Evolutionary conservation across 2,113 vertebrate species (phyloP).

Genomic region (Neotragus moschatus): DNA sequence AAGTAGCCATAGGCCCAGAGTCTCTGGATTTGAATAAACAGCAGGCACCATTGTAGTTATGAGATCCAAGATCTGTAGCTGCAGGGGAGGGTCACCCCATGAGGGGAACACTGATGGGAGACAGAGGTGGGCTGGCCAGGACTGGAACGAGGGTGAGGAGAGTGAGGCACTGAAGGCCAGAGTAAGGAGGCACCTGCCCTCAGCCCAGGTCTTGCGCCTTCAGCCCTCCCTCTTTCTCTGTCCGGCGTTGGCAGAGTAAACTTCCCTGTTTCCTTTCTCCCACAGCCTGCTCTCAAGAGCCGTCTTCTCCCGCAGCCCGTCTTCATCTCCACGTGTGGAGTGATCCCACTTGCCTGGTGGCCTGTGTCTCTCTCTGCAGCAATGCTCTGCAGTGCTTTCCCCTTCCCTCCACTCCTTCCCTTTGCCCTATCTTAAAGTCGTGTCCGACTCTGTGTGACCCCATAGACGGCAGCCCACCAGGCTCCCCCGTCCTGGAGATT

Average conservation of each 20-base stretch:
- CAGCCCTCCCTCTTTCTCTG: too few relatives aligned
- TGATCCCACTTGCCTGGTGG: not conserved
- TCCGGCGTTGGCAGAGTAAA: not conserved
- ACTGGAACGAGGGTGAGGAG: not conserved
- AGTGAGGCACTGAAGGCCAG: not conserved
- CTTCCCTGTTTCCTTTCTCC: not conserved
- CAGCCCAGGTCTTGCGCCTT: not conserved
- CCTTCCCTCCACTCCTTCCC: not conserved
- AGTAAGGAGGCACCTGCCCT: not conserved
- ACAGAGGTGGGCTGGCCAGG: not conserved
- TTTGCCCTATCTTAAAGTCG: not conserved
- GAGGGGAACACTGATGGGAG: not conserved
- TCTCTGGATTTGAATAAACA: not conserved
- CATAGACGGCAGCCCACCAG: too few relatives aligned
- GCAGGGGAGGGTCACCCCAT: not conserved
- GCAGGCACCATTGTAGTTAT: not conserved
- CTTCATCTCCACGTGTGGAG: not conserved
- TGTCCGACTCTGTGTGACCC: too few relatives aligned
- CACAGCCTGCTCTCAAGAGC: not conserved
- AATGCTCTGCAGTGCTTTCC: not conserved
- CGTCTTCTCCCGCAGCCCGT: not conserved
- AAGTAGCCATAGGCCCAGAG: not conserved
- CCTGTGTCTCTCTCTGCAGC: not conserved
- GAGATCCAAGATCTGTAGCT: not conserved
- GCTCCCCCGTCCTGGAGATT: too few relatives aligned